Base-by-base conservation (phyloP, 2,797 vertebrate species). In the Salmo trutta region DNA sequence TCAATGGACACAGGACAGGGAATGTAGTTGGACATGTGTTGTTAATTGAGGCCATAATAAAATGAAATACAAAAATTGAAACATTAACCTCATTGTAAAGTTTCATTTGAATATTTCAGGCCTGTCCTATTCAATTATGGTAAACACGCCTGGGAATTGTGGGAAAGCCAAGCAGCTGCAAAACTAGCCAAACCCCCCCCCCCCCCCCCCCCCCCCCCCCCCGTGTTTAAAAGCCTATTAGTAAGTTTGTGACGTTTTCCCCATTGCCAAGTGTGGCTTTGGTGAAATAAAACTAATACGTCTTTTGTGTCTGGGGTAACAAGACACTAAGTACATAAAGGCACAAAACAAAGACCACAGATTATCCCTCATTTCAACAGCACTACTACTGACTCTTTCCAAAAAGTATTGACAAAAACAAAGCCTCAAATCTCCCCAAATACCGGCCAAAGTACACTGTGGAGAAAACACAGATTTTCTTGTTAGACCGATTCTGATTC, bases 151-250 rank as follows among this genome's bases (percentile, higher is more conserved):
- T 75, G 73, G 54, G 54, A 59, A 59, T 59, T 59, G 19, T n/a
- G 54, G 71, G 56, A 79, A 81, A 86, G 5, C 54, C 71, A 52
- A 47, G 31, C 75, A 59, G n/a, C 80, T 70, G 24, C 71, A 71
- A 80, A 68, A 3, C 21, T 24, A n/a, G 75, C 85, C 41, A 79
- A 79, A 85, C 41, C 76, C 76, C 75, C 79, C n/a, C 75, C 79
- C n/a, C 75, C 79, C n/a, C 75, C 79, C n/a, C 41, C 76, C 76
- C 41, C 76, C 76, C 41, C 76, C 76, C 41, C 76, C 76, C 75
- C 79, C n/a, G n/a, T 79, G 76, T 81, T 59, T 79, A 72, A 87
- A 90, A 88, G 84, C 88, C 85, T 83, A 85, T 91, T 88, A 88
- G 81, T 84, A 80, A 83, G 27, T 2, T 86, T 24, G 8, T 68